These are phyloP conservation scores for Rhamnusium bicolor DNA, from an alignment of 2,888 invertebrate genomes.

Conservation along the genomic window DNA sequence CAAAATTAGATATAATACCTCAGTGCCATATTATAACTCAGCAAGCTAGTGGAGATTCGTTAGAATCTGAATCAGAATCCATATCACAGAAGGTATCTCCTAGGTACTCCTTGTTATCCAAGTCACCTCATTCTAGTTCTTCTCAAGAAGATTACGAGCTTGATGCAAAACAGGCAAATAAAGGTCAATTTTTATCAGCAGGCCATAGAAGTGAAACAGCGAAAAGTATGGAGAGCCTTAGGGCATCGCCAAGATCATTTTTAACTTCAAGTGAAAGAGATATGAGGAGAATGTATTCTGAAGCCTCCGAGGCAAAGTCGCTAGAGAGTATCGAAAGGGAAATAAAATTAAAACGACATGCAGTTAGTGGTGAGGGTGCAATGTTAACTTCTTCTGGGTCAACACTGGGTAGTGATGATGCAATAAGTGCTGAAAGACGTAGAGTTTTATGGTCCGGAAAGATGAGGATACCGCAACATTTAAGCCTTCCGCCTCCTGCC, in stretches of 20 bases:
- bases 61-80: conserved; percentile 72
- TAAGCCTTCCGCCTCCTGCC: conserved; percentile 80
- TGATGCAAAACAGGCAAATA: conserved; percentile 71
- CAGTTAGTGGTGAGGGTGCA: conserved; percentile 76
- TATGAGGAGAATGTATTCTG: conserved; percentile 72
- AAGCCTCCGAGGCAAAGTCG: conserved; percentile 76
- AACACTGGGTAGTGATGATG: conserved; percentile 59
- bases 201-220: conserved; percentile 74
- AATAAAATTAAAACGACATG: conserved; percentile 74
- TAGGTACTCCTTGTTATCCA: conserved; percentile 66
- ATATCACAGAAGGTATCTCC: conserved; percentile 65
- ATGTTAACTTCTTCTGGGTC: conserved; percentile 62
- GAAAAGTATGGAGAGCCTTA: conserved; percentile 82
- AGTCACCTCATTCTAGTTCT: conserved; percentile 76
- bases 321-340: conserved; percentile 76
- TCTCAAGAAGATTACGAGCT: conserved; percentile 81
- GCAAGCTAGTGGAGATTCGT: conserved; percentile 75
- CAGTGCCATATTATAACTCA: conserved; percentile 71
- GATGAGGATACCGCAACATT: conserved; percentile 78
- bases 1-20: conserved; percentile 57
- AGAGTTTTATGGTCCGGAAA: conserved; percentile 80
- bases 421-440: conserved; percentile 77
- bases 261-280: conserved; percentile 80
- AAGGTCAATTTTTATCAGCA: conserved; percentile 75
- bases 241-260: conserved; percentile 75